Evolutionary conservation across 2,113 vertebrate genomes (phyloP), one percentile per base, ranked within the genome.

Genomic region (Tursiops truncatus): DNA sequence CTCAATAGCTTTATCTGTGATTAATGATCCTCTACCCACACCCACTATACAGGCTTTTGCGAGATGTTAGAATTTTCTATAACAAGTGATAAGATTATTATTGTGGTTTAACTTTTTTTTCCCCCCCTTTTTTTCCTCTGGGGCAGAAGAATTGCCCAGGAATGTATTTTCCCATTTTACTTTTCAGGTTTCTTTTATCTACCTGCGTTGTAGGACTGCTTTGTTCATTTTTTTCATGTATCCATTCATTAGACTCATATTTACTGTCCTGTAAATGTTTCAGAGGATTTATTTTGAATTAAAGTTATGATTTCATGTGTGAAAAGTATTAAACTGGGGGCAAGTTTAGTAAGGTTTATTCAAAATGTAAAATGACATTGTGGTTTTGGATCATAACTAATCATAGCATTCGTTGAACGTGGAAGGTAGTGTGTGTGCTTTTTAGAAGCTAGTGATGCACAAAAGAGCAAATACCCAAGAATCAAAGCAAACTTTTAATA

Each of bases 211-310:
- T 33, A 94, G 53, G 17, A 56, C 3, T 56, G 12, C 13, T 36
- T 88, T 94, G 36, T 94, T 94, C 38, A 65, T 88, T 89, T 96
- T 53, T 82, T 92, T 38, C 53, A 92, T 41, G 84, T 80, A 87
- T n/a, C 9, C 20, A 62, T 62, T 93, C 47, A 86, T n/a, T 47
- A 28, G 47, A 82, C 23, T 91, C 36, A 21, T 87, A 74, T 95
- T 96, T 97, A 94, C 67, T 94, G 47, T 41, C 76, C 44, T 92
- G 18, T 33, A 76, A 41, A 82, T 88, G 38, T 91, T 71, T 97
- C 91, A 86, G 71, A 94, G 41, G 56, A 93, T 91, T 96, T 95
- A 85, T 94, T 95, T 92, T 89, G 62, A 97, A 93, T 97, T 91
- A 96, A 88, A 90, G 23, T 79, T 93, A 90, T 77, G 33, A 95